These are phyloP conservation scores for Macrophya alboannulata DNA, from an alignment of 2,888 invertebrate genomes.

Conservation along the genomic window DNA sequence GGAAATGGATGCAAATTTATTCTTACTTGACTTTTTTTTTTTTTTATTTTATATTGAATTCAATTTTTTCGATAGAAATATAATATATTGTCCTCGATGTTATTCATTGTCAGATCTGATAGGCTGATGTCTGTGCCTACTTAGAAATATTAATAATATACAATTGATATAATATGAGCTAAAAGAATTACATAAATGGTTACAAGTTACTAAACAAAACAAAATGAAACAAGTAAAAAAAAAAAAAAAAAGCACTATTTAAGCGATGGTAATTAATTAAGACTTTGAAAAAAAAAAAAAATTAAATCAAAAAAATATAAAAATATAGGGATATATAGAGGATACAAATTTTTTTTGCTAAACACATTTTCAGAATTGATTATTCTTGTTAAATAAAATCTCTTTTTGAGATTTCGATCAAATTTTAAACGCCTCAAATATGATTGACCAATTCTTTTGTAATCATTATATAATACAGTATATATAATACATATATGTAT, in stretches of 20 bases:
- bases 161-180: conserved; percentile 16
- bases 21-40: background rate
- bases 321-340: conserved; percentile 10
- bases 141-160: conserved; percentile 37
- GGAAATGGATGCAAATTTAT: background rate
- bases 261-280: conserved; percentile 10
- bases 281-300: background rate
- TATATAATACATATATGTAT: conserved; percentile 1
- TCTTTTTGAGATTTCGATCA: conserved; percentile 12
- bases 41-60: background rate
- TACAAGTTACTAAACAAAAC: conserved; percentile 49
- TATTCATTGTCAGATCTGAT: conserved; percentile 56
- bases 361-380: background rate
- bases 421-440: conserved; percentile 30
- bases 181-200: conserved; percentile 37
- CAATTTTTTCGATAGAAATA: conserved; percentile 21
- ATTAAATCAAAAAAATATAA: too few species aligned
- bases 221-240: background rate
- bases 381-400: background rate
- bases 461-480: conserved; percentile 35
- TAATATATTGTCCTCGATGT: conserved; percentile 26
- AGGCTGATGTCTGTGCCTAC: conserved; percentile 58
- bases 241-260: conserved; percentile 19
- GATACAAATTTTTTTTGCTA: background rate
- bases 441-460: conserved; percentile 32